Evolutionary conservation across 2,888 invertebrate genomes (phyloP).

Genomic region (Leucophenga montana): DNA sequence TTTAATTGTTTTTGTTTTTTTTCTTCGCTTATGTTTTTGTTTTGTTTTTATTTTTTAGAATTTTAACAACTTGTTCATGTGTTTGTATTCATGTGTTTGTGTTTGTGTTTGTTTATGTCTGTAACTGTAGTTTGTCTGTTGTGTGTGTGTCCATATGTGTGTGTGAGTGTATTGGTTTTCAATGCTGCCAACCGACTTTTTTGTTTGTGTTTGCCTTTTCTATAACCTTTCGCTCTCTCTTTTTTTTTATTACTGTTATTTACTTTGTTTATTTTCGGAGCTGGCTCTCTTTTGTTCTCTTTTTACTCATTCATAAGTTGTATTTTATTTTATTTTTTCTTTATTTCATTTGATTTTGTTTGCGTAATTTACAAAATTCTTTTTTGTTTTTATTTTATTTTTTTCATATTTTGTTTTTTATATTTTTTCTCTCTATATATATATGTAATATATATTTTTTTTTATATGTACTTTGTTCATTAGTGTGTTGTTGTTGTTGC

Average conservation of each 20-base stretch:
- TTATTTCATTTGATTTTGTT: not conserved
- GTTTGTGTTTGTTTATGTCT: too few relatives aligned
- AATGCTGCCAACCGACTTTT: conserved; percentile 24
- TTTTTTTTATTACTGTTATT: conserved; percentile 30
- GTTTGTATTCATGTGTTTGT: conserved; percentile 20
- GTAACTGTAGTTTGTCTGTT: too few relatives aligned
- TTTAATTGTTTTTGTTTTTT: conserved; percentile 35
- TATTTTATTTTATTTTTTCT: conserved; percentile 4
- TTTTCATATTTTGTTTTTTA: not conserved
- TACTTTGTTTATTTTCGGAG: conserved; percentile 22
- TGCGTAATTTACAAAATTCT: conserved; percentile 14
- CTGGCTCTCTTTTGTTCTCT: conserved; percentile 4
- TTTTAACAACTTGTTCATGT: conserved; percentile 62
- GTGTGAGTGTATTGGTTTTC: not conserved
- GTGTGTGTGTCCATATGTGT: too few relatives aligned
- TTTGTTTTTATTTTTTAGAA: conserved; percentile 65
- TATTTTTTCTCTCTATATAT: not conserved
- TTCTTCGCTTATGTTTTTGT: conserved; percentile 45
- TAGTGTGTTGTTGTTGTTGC: not conserved
- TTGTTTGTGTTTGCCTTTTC: conserved; percentile 21
- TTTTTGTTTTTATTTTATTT: not conserved
- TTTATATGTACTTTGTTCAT: not conserved
- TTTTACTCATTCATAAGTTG: conserved; percentile 14
- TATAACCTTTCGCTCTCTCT: conserved; percentile 14
- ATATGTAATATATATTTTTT: not conserved